Evolutionary conservation across 1,140 invertebrate genomes (phyloP), one percentile per base, ranked within the genome.

Genomic region (Musca vetustissima): DNA sequence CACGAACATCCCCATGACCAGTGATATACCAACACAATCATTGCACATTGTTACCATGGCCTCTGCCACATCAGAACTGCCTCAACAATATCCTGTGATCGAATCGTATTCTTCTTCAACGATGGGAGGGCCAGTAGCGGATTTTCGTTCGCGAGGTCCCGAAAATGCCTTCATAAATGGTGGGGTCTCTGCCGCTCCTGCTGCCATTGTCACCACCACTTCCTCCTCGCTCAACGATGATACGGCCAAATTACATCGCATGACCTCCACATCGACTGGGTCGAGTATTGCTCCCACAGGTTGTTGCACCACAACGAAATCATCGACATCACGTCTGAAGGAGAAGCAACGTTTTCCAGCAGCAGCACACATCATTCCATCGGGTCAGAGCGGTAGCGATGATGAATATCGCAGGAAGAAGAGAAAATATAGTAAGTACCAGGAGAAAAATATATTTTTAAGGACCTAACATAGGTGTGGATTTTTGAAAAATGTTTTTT

Each of bases 371-470:
- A 43, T 43, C 36, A 70, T 74, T 73, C 69, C 77, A n/a, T 53
- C 72, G 15, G 69, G 65, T 9, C 79, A 76, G 59, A 79, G 79
- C 66, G 79, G 79, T 69, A 81, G 79, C 57, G 79, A 81, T 68
- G 79, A 81, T 69, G 79, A 81, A 69, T 81, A 81, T 59, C 73
- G 79, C 52, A 71, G 73, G 4, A 77, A 75, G 67, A 81, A 81
- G 52, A 73, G 79, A 72, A 81, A 81, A 77, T 81, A 81, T 68
- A 81, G 79, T 81, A 75, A 81, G 79, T 77, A 53, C n/a, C n/a
- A n/a, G n/a, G 36, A 43, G 6, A 43, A 4, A 4, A 4, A 8
- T 28, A 28, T 28, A 8, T 4, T 28, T 8, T 28, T 28, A 4
- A 28, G 3, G 28, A 3, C 28, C 3, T 28, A 28, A 28, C 28